Evolutionary conservation across 2,888 invertebrate genomes (phyloP), one percentile per base, ranked within the genome.

Genomic region (Eurois occulta): DNA sequence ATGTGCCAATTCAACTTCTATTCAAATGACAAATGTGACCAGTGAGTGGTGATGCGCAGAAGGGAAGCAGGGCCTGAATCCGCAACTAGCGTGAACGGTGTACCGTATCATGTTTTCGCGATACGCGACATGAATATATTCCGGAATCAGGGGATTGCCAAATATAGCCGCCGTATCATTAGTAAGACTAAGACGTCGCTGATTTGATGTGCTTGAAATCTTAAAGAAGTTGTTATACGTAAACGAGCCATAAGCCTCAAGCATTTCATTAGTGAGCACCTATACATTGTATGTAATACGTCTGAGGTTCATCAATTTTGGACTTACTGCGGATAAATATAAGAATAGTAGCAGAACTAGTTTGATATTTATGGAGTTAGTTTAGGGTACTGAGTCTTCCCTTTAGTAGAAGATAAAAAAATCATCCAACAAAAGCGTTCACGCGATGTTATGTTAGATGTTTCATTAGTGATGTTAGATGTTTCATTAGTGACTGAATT

Each of bases 11-110:
- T 48, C 69, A 79, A 64, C 68, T 75, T 76, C 70, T 76, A 72
- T 43, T 55, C 48, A 76, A 77, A 70, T 93, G 91, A 91, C 86
- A 85, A 90, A 91, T 92, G 89, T 89, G 87, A 85, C 87, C 87
- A 83, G 78, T 77, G 80, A 80, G 71, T 75, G 68, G 52, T 77
- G 87, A 88, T 88, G 89, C 65, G 72, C 60, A 66, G 72, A 48
- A 72, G n/a, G 67, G 43, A 58, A 62, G 86, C 91, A 86, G 87
- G 74, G 72, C 32, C 84, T 87, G 92, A 92, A 92, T 94, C 81
- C 79, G 84, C 83, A 92, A 92, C 87, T 72, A 84, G 64, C 73
- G 13, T 52, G 68, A n/a, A 41, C 8, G 4, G 72, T 75, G 69
- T 64, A 81, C 75, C 60, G 38, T 46, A 81, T 79, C 77, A 86